These are phyloP conservation scores for Acanthopleura granulata DNA, from an alignment of 2,888 invertebrate species.

Conservation along the genomic window DNA sequence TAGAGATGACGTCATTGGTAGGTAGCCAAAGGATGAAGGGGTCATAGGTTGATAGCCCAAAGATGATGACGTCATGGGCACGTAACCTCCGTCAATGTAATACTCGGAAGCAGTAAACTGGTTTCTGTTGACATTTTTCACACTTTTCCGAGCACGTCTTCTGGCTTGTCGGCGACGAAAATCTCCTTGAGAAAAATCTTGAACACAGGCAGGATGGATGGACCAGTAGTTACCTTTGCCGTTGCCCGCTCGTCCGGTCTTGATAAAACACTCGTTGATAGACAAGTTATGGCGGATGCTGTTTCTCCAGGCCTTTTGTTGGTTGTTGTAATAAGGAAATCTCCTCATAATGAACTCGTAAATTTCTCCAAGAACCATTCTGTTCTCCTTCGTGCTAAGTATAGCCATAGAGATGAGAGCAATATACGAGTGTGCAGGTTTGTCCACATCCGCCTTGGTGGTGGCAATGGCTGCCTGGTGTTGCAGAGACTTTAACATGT, in stretches of 20 bases:
- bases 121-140: conserved; percentile 21
- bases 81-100: conserved; percentile 41
- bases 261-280: conserved; percentile 66
- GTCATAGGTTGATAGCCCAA: conserved; percentile 30
- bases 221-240: conserved; percentile 99
- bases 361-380: conserved; percentile 64
- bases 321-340: conserved; percentile 61
- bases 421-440: conserved; percentile 64
- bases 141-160: conserved; percentile 77
- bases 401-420: conserved; percentile 67
- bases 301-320: conserved; percentile 65
- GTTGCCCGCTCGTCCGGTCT: conserved; percentile 73
- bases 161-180: conserved; percentile 96
- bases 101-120: not conserved
- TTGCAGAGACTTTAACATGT: not conserved
- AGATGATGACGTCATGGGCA: conserved; percentile 48
- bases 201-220: conserved; percentile 95
- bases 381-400: conserved; percentile 54
- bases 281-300: conserved; percentile 65
- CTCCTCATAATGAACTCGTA: conserved; percentile 64
- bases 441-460: conserved; percentile 29
- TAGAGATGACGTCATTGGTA: too few relatives aligned
- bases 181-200: conserved; percentile 96
- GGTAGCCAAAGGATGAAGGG: too few relatives aligned
- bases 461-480: not conserved